A percentile compares a stretch with the other conserved stretches of the same genome.
Conservation (phyloP, 2,113 vertebrate species). For the Arizona elegans region DNA sequence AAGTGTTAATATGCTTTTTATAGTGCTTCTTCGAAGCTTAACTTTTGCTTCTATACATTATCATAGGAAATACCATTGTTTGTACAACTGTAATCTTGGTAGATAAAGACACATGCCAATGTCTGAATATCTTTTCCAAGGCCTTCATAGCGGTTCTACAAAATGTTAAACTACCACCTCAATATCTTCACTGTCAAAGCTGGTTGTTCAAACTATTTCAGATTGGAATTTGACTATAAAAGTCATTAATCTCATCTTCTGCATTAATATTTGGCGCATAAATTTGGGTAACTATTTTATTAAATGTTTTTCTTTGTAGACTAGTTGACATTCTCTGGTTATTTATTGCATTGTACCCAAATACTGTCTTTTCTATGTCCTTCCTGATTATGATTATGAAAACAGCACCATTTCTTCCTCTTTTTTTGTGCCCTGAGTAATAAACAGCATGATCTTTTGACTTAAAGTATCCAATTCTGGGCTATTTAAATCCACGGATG, state of each 20-base stretch:
- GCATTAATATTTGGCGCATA: background rate
- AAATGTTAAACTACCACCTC: background rate
- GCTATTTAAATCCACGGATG: background rate
- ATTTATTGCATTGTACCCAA: background rate
- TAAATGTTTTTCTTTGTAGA: background rate
- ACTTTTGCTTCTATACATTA: background rate
- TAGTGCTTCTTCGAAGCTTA: background rate
- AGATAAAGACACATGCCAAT: background rate
- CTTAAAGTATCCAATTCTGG: background rate
- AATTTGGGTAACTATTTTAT: background rate
- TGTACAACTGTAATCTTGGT: background rate
- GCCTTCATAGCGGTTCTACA: background rate
- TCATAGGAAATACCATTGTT: background rate
- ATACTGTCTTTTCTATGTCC: background rate
- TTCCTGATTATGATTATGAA: background rate
- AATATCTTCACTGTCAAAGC: background rate
- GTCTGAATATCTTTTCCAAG: background rate
- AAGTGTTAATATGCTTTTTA: background rate
- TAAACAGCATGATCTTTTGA: background rate
- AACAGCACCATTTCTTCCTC: background rate
- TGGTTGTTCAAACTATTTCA: background rate
- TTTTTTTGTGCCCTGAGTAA: background rate
- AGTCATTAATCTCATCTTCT: background rate
- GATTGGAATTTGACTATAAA: background rate
- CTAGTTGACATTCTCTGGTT: background rate